Conservation (phyloP, 2,797 vertebrate genomes). For the Cygnus olor region DNA sequence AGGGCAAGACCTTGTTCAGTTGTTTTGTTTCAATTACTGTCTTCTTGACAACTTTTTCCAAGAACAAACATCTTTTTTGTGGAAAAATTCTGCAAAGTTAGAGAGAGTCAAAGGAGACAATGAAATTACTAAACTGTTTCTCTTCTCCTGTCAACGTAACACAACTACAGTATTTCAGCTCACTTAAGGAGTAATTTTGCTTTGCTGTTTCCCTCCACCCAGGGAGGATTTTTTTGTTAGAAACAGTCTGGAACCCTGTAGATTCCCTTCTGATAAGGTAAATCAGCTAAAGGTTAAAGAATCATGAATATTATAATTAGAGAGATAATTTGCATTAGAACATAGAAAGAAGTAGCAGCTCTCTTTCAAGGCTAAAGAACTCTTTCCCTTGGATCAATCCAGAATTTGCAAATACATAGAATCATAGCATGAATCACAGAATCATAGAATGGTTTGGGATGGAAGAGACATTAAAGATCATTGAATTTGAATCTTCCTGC, state of each 20-base stretch:
- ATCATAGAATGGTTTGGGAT: too few species aligned
- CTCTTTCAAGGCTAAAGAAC: constrained; percentile 18
- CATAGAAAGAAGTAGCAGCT: constrained; percentile 35
- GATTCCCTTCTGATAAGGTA: constrained; percentile 42
- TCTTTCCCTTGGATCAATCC: constrained; percentile 15
- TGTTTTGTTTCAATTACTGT: background rate
- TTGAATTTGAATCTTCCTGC: too few species aligned
- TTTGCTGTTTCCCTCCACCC: background rate
- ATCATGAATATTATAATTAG: constrained; percentile 32
- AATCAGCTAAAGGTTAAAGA: constrained; percentile 45
- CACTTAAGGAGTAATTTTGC: background rate
- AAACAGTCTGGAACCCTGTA: background rate
- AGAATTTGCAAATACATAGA: constrained; percentile 11
- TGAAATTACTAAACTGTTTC: background rate
- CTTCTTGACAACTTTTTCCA: background rate
- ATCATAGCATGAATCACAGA: too few species aligned
- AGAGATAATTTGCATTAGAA: constrained; percentile 53
- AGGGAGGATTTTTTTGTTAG: background rate
- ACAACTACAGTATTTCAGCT: background rate
- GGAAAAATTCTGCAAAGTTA: background rate
- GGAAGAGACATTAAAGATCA: too few species aligned
- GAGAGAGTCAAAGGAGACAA: background rate
- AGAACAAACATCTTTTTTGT: background rate
- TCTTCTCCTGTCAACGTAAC: background rate
- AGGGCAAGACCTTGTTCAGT: background rate